These are phyloP conservation scores for Ceratosolen solmsi DNA, from an alignment of 1,140 invertebrate genomes.

Conservation along the genomic window DNA sequence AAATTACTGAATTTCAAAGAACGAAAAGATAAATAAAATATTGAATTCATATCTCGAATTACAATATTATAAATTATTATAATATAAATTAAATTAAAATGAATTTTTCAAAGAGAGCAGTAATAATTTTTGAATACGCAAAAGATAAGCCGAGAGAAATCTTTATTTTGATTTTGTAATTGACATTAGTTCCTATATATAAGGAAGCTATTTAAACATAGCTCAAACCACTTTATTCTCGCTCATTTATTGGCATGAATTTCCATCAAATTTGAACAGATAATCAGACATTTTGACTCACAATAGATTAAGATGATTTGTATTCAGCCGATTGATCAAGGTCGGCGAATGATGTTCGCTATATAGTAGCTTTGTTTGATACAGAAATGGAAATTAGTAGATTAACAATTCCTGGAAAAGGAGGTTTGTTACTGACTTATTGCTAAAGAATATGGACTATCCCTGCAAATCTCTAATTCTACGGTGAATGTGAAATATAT, in stretches of 20 bases:
- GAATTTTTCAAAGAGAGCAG: not conserved
- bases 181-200: slow-evolving; percentile 26
- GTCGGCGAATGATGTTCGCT: too few species aligned
- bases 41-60: not conserved
- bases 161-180: slow-evolving; percentile 46
- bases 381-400: slow-evolving; percentile 29
- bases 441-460: not conserved
- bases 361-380: too few species aligned
- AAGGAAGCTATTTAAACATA: not conserved
- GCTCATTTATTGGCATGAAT: not conserved
- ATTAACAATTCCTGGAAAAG: slow-evolving; percentile 18
- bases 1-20: too few species aligned
- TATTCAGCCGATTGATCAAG: too few species aligned
- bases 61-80: too few species aligned
- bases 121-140: not conserved
- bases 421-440: not conserved
- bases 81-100: too few species aligned
- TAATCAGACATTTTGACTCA: slow-evolving; percentile 21
- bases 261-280: slow-evolving; percentile 24
- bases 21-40: too few species aligned
- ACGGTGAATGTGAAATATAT: slow-evolving; percentile 20
- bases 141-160: not conserved
- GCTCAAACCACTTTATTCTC: too few species aligned
- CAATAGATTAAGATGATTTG: slow-evolving; percentile 1
- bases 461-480: not conserved